Conservation (phyloP, 2,888 invertebrate genomes). For the Sympetrum striolatum region DNA sequence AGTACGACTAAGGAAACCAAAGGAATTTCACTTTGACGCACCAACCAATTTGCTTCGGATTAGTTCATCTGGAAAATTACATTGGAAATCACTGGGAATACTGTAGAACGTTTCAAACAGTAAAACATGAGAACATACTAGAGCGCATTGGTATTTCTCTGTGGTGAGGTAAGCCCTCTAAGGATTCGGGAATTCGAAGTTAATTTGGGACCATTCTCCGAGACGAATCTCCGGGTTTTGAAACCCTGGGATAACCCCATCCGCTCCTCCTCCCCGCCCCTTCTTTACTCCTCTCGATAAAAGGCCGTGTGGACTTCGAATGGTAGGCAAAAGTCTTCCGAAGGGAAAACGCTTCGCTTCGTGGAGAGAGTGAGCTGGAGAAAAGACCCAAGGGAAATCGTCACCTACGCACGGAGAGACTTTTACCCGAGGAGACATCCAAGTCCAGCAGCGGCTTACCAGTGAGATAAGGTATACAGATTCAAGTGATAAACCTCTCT, state of each 20-base stretch:
- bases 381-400: neutral
- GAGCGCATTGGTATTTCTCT: neutral
- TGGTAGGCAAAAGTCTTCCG: conserved; percentile 5
- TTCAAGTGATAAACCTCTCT: too few species aligned
- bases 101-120: neutral
- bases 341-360: neutral
- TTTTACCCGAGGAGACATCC: neutral
- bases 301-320: neutral
- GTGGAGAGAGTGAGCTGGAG: neutral
- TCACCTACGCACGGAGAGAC: neutral
- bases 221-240: conserved; percentile 11
- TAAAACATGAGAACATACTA: neutral
- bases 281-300: neutral
- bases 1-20: too few species aligned
- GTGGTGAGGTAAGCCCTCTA: neutral
- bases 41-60: too few species aligned
- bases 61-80: too few species aligned
- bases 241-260: neutral
- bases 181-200: neutral
- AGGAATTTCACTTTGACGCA: too few species aligned
- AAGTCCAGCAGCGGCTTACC: neutral
- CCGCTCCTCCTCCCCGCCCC: neutral
- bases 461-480: neutral
- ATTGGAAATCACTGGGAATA: too few species aligned
- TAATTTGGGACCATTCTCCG: neutral